Base-by-base conservation (phyloP, 2,888 invertebrate genomes). In the Malacosoma neustria region DNA sequence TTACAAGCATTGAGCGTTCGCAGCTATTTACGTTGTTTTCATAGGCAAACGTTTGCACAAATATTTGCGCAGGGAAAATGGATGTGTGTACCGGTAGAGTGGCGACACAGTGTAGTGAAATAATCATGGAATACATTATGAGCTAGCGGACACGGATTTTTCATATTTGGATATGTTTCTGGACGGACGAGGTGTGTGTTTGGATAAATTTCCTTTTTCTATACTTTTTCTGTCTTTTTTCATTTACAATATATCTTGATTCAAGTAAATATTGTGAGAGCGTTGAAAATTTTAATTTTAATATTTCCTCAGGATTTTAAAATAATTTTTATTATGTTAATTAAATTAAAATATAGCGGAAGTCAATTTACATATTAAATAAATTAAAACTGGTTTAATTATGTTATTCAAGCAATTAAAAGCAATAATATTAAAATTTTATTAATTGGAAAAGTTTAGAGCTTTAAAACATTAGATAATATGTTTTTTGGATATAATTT, bases 171-270 rank as follows among this genome's bases (percentile, higher is more conserved):
- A 65, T 72, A 81, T 82, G 82, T 80, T 77, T 70, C 61, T 82
- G 63, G 82, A 82, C 75, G 82, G 82, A 48, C 66, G 76, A 73
- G 82, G 82, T 82, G 62, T 60, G 80, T 72, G 53, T 53, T 50
- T 37, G 42, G 11, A 35, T 22, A n/a, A n/a, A n/a, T n/a, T n/a
- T n/a, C n/a, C n/a, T n/a, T n/a, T n/a, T n/a, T n/a, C n/a, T n/a
- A n/a, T n/a, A n/a, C n/a, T n/a, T n/a, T n/a, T n/a, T n/a, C n/a
- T n/a, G n/a, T n/a, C n/a, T n/a, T n/a, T n/a, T n/a, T n/a, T n/a
- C n/a, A n/a, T n/a, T n/a, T n/a, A n/a, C n/a, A n/a, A n/a, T n/a
- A n/a, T n/a, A n/a, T n/a, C n/a, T n/a, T n/a, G n/a, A n/a, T n/a
- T n/a, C n/a, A n/a, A n/a, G n/a, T n/a, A n/a, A n/a, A n/a, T n/a